These are phyloP conservation scores for Aeoliscus strigatus DNA, from an alignment of 2,797 vertebrate genomes.

Conservation along the genomic window DNA sequence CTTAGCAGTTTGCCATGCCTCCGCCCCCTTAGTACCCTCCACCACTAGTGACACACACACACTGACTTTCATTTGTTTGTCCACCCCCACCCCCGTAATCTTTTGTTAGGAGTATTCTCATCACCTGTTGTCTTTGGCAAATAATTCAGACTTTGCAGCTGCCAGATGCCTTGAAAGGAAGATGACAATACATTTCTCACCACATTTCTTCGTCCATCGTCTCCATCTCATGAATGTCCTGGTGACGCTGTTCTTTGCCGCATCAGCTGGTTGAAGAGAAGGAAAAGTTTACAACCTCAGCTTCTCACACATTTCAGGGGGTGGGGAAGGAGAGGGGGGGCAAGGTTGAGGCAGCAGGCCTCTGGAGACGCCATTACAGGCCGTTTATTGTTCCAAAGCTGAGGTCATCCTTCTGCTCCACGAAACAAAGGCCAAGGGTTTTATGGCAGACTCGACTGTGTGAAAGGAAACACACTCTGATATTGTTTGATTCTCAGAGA, in stretches of 20 bases:
- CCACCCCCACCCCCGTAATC: no score
- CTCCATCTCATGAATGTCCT: no score
- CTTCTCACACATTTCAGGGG: constrained; percentile 88
- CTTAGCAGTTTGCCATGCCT: constrained; percentile 85
- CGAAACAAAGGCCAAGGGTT: constrained; percentile 91
- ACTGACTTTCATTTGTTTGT: constrained; percentile 3
- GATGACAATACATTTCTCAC: no score
- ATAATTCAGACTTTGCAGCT: no score
- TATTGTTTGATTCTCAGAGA: constrained; percentile 82
- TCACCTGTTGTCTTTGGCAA: no score
- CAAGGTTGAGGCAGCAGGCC: constrained; percentile 91
- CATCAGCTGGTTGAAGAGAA: constrained; percentile 34
- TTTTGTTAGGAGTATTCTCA: no score
- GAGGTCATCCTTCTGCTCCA: constrained; percentile 95
- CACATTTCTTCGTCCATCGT: no score
- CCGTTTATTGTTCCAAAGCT: constrained; percentile 96
- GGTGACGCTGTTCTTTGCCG: no score
- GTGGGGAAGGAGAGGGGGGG: no score
- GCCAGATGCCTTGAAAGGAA: no score
- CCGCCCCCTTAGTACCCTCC: constrained; percentile 58
- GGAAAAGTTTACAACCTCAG: constrained; percentile 51
- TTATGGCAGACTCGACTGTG: constrained; percentile 91
- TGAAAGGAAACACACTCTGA: constrained; percentile 95
- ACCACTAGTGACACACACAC: constrained; percentile 37
- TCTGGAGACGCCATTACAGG: constrained; percentile 93